A percentile compares a stretch with the other conserved stretches of the same genome.
These are phyloP conservation scores for Marmota monax DNA, from an alignment of 2,113 vertebrate species.

Conservation along the genomic window DNA sequence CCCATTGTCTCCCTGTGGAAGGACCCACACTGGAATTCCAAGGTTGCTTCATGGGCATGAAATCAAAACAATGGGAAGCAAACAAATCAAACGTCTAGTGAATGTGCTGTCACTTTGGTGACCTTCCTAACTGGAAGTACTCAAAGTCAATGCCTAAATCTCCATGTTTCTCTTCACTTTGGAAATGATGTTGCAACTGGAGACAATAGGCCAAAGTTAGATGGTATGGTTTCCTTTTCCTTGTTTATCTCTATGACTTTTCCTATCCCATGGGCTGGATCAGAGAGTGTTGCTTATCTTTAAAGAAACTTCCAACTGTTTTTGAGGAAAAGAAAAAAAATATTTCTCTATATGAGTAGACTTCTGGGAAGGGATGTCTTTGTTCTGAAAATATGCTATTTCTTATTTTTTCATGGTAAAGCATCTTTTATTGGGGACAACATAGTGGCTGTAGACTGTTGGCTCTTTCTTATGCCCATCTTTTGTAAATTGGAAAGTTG, in stretches of 20 bases:
- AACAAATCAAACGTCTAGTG: background rate
- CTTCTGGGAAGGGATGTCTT: background rate
- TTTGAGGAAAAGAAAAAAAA: background rate
- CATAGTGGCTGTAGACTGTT: background rate
- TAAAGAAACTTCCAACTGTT: conserved; percentile 5
- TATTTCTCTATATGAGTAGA: background rate
- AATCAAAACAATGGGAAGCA: background rate
- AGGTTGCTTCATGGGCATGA: background rate
- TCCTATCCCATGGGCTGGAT: background rate
- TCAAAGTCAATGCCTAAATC: background rate
- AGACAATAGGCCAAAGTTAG: background rate
- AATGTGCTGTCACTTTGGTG: background rate
- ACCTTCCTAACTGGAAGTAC: background rate
- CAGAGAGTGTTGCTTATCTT: background rate
- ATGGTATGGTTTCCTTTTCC: background rate
- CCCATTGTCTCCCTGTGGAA: background rate
- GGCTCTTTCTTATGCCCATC: background rate
- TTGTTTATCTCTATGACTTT: background rate
- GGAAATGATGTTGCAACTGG: background rate
- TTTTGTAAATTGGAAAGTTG: background rate
- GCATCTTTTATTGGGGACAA: background rate
- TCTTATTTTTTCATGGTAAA: background rate
- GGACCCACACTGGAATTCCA: background rate
- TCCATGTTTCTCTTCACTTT: background rate
- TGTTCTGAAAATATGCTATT: background rate